A percentile compares a stretch with the other conserved stretches of the same genome.
Conservation (phyloP, 2,797 vertebrate species). For the Argentina silus region DNA sequence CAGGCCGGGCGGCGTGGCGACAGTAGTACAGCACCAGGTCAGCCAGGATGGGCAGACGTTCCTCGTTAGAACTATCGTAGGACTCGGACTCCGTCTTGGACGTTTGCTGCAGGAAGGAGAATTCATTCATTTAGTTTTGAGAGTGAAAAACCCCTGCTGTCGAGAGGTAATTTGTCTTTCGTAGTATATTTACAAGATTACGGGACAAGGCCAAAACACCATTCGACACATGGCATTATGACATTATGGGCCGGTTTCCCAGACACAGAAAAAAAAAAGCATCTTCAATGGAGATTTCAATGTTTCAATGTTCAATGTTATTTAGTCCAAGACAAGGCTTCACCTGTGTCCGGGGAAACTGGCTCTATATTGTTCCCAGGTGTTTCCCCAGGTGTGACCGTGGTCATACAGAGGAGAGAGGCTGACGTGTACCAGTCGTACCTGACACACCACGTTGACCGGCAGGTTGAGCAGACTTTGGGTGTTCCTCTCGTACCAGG, state of each 20-base stretch:
- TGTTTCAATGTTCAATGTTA: too few species aligned
- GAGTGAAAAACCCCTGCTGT: neutral
- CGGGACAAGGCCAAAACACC: too few species aligned
- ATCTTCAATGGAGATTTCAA: too few species aligned
- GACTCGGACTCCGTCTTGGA: slow-evolving; percentile 83
- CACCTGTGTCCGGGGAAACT: too few species aligned
- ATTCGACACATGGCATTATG: too few species aligned
- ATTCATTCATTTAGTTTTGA: neutral
- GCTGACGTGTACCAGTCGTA: slow-evolving; percentile 52
- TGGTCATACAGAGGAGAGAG: neutral
- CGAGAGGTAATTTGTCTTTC: too few species aligned
- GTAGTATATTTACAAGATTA: too few species aligned
- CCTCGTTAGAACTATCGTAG: slow-evolving; percentile 73
- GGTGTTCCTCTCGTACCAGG: slow-evolving; percentile 96
- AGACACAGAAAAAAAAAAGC: too few species aligned
- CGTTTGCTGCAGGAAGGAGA: slow-evolving; percentile 73
- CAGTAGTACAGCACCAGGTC: slow-evolving; percentile 97
- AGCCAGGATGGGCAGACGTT: slow-evolving; percentile 89
- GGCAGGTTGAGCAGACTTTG: slow-evolving; percentile 90
- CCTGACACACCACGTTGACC: slow-evolving; percentile 88
- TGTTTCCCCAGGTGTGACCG: too few species aligned
- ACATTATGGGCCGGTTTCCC: too few species aligned
- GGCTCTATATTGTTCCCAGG: neutral
- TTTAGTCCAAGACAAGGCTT: too few species aligned
- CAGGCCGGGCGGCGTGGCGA: slow-evolving; percentile 82